Evolutionary conservation across 2,797 vertebrate species (phyloP).

Genomic region (Cyclura pinguis): DNA sequence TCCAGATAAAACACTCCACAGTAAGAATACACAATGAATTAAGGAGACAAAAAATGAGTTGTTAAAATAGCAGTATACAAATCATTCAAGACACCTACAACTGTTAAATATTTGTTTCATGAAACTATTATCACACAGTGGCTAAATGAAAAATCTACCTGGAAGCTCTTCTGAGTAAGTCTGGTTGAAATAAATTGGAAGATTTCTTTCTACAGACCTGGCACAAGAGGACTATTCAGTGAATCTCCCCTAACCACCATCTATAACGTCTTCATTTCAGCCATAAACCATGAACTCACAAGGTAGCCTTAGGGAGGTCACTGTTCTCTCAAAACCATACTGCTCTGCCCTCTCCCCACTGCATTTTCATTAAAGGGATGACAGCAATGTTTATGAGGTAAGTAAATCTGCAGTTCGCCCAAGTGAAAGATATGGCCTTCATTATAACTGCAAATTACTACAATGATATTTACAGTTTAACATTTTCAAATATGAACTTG

Average conservation of each 20-base stretch:
- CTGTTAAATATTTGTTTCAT: conserved; percentile 13
- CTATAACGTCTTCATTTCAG: neutral
- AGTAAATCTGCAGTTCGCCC: conserved; percentile 9
- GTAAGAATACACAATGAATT: neutral
- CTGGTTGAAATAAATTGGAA: neutral
- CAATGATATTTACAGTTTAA: neutral
- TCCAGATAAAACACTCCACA: accelerated
- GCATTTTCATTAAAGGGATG: neutral
- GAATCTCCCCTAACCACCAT: neutral
- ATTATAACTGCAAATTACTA: conserved; percentile 5
- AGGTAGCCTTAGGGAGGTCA: neutral
- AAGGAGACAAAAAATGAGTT: neutral
- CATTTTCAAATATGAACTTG: conserved; percentile 36
- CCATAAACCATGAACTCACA: neutral
- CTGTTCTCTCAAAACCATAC: neutral
- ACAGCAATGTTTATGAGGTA: neutral
- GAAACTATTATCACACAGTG: neutral
- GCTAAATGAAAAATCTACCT: neutral
- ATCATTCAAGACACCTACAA: neutral
- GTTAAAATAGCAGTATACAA: conserved; percentile 7
- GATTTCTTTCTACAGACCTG: neutral
- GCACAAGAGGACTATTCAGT: neutral
- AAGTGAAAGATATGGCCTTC: neutral
- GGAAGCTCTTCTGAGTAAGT: neutral
- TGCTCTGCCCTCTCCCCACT: neutral